Conservation (phyloP, 1,140 invertebrate species). For the Lanistes nyassanus region DNA sequence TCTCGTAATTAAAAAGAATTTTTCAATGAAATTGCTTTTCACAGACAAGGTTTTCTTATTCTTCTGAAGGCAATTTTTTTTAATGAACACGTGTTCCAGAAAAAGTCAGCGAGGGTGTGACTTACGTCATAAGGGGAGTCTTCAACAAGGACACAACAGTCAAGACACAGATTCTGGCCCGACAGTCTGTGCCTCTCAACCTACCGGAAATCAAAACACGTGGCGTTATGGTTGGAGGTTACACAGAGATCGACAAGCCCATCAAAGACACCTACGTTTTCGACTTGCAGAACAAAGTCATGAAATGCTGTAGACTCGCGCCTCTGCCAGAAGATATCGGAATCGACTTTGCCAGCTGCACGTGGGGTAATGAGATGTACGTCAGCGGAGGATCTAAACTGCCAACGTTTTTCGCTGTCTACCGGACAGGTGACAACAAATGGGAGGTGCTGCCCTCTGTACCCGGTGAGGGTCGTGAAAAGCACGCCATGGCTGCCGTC, state of each 20-base stretch:
- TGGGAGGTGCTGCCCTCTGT: conserved; percentile 13
- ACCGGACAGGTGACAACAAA: background rate
- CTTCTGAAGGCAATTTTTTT: no score
- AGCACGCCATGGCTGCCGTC: conserved; percentile 7
- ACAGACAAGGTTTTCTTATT: no score
- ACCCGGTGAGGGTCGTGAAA: conserved; percentile 3
- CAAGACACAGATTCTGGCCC: background rate
- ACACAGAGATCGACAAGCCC: background rate
- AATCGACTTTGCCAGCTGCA: conserved; percentile 4
- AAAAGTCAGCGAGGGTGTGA: no score
- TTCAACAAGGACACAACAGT: background rate
- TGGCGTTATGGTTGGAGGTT: background rate
- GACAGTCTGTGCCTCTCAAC: background rate
- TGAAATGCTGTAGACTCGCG: background rate
- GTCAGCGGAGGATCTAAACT: conserved; percentile 1
- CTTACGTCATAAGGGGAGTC: no score
- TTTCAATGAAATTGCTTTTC: no score
- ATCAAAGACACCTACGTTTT: background rate
- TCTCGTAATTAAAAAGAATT: no score
- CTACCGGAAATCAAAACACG: background rate
- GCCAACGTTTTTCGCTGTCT: background rate
- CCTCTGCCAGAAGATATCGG: background rate
- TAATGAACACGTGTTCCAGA: no score
- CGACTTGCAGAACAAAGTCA: background rate
- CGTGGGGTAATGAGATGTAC: conserved; percentile 6